phyloP scores from a whole-genome alignment of 2,888 invertebrate genomes.

The Sclerodermus sp. region DNA sequence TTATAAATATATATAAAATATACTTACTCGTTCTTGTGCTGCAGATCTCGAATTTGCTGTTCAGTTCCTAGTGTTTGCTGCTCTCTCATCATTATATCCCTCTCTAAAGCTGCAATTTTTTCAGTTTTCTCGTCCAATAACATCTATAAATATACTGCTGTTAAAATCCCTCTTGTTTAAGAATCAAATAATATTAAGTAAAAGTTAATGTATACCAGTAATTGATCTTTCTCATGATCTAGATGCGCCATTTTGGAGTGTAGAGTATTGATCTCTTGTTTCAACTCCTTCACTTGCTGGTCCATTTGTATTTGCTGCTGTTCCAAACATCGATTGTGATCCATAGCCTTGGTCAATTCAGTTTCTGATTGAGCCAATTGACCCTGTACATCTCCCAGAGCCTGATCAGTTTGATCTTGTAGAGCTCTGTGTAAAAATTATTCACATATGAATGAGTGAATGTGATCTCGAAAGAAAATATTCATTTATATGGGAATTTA shows the following conservation, averaged over 20 bases:
- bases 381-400: conserved; percentile 69
- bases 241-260: conserved; percentile 66
- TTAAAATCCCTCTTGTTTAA: neutral
- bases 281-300: conserved; percentile 65
- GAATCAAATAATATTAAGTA: conserved; percentile 6
- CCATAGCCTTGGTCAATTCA: conserved; percentile 66
- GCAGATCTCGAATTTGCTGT: conserved; percentile 45
- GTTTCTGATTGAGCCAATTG: conserved; percentile 68
- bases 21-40: conserved; percentile 53
- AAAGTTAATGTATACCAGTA: conserved; percentile 58
- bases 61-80: conserved; percentile 37
- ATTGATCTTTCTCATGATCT: conserved; percentile 73
- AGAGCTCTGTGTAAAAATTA: conserved; percentile 62
- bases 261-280: conserved; percentile 67
- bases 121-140: conserved; percentile 76
- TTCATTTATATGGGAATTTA: neutral
- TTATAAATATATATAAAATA: conserved; percentile 10
- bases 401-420: conserved; percentile 77
- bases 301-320: conserved; percentile 64
- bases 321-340: conserved; percentile 63
- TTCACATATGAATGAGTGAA: neutral
- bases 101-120: conserved; percentile 66
- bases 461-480: neutral
- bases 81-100: conserved; percentile 66
- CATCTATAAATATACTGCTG: conserved; percentile 53